A percentile compares a stretch with the other conserved stretches of the same genome.
Conservation (phyloP, 2,797 vertebrate genomes). For the Lemur catta region DNA sequence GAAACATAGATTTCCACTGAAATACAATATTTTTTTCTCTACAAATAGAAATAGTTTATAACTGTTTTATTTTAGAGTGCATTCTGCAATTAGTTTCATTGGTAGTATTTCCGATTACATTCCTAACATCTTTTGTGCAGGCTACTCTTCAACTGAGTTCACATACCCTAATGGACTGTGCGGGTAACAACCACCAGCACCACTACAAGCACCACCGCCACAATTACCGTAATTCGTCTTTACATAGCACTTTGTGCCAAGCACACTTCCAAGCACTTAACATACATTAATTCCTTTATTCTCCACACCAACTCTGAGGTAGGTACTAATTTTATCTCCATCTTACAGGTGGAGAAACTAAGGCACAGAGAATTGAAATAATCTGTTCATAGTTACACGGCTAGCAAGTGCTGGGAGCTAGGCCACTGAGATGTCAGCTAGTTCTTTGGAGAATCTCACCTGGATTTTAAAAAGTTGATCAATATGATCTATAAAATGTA, state of each 20-base stretch:
- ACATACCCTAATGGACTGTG: neutral
- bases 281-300: neutral
- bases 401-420: neutral
- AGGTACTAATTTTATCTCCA: neutral
- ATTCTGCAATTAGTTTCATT: neutral
- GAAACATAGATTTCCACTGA: neutral
- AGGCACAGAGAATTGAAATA: conserved; percentile 8
- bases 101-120: neutral
- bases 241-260: neutral
- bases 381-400: neutral
- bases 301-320: neutral
- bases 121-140: neutral
- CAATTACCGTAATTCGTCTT: neutral
- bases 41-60: neutral
- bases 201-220: neutral
- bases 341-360: neutral
- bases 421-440: neutral
- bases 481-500: neutral
- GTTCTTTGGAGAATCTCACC: neutral
- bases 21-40: neutral
- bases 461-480: neutral
- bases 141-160: neutral
- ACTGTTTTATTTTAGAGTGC: neutral
- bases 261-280: neutral
- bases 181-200: neutral